A percentile compares a stretch with the other conserved stretches of the same genome.
Conservation (phyloP, 1,140 invertebrate species). For the Pachyrhynchus sulphureomaculatus region DNA sequence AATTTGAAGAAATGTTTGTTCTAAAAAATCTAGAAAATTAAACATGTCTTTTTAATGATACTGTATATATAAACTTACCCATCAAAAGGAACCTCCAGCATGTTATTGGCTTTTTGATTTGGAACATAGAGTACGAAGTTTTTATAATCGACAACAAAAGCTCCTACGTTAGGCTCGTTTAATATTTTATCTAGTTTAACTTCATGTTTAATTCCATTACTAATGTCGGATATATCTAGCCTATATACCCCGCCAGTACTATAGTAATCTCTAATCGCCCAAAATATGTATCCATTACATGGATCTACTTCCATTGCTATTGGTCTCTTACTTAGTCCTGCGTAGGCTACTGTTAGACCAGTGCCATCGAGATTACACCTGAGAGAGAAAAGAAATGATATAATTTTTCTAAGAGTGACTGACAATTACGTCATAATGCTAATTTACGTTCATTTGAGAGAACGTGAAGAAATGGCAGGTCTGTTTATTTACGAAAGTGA, state of each 20-base stretch:
- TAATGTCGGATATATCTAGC: slow-evolving; percentile 73
- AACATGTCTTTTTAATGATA: not conserved
- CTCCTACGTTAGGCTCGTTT: slow-evolving; percentile 61
- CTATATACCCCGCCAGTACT: slow-evolving; percentile 71
- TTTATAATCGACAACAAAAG: slow-evolving; percentile 77
- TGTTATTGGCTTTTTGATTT: slow-evolving; percentile 70
- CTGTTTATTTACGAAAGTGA: too few relatives aligned
- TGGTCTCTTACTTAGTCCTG: slow-evolving; percentile 65
- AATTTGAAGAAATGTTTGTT: too few relatives aligned
- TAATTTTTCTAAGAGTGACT: too few relatives aligned
- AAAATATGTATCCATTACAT: slow-evolving; percentile 88
- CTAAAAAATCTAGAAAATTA: not conserved
- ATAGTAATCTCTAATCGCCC: slow-evolving; percentile 60
- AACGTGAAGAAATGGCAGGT: too few relatives aligned
- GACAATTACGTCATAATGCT: too few relatives aligned
- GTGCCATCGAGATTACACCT: slow-evolving; percentile 69
- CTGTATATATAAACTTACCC: slow-evolving; percentile 63
- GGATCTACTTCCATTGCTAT: slow-evolving; percentile 86
- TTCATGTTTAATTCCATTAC: slow-evolving; percentile 65
- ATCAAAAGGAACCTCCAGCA: slow-evolving; percentile 78
- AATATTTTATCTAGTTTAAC: slow-evolving; percentile 59
- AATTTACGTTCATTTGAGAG: too few relatives aligned
- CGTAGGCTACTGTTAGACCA: slow-evolving; percentile 65
- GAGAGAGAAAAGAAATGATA: not conserved
- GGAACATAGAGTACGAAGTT: slow-evolving; percentile 80